Evolutionary conservation across 2,888 invertebrate species (phyloP).

Genomic region (Hyposoter dolosus): DNA sequence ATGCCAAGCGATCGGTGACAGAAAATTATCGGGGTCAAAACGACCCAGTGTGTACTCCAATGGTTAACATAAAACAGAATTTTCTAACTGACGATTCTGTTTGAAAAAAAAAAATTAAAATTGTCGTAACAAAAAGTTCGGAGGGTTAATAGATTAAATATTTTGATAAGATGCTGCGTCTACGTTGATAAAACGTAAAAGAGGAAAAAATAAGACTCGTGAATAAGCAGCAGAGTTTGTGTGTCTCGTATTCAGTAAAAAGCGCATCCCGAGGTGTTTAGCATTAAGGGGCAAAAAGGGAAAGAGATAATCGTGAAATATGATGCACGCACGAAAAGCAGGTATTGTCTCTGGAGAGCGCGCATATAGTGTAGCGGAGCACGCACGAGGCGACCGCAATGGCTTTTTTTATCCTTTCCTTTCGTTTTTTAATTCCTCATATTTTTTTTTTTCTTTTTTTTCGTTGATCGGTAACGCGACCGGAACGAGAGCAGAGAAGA

Average conservation of each 20-base stretch:
- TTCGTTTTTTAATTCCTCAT: conserved; percentile 10
- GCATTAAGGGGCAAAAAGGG: conserved; percentile 13
- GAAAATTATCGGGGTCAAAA: too few relatives aligned
- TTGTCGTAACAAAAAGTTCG: background rate
- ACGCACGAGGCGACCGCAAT: conserved; percentile 43
- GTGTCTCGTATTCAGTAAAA: conserved; percentile 6
- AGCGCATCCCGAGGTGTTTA: conserved; percentile 35
- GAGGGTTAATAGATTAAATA: background rate
- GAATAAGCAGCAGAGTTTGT: background rate
- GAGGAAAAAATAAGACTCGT: background rate
- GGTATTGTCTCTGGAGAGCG: conserved; percentile 78
- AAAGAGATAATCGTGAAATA: conserved; percentile 79
- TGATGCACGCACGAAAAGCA: conserved; percentile 78
- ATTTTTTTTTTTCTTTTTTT: background rate
- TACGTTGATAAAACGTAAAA: background rate
- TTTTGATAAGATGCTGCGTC: background rate
- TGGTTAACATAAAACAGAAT: too few relatives aligned
- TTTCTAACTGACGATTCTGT: too few relatives aligned
- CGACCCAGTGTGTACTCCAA: too few relatives aligned
- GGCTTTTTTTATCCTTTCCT: conserved; percentile 19
- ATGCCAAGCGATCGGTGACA: too few relatives aligned
- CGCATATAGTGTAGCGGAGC: conserved; percentile 59
- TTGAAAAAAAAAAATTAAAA: too few relatives aligned
- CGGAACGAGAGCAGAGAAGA: conserved; percentile 44
- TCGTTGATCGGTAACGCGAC: conserved; percentile 56